Evolutionary conservation across 37 sponge, comb jelly and placozoan genomes (phyloP).

Genomic region (Haliclona indistincta): DNA sequence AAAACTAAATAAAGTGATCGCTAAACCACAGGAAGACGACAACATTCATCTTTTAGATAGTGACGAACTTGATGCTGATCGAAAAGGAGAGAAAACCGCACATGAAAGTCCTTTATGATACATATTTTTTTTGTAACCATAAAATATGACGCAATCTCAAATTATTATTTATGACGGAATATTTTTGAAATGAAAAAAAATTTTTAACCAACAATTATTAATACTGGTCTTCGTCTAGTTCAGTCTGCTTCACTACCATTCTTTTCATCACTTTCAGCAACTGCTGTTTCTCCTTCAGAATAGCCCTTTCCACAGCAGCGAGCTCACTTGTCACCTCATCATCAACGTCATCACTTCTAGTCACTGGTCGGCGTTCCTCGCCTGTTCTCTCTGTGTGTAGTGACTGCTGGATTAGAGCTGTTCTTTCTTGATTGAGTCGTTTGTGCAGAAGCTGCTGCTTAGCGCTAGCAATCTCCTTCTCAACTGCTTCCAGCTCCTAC

Average conservation of each 20-base stretch:
- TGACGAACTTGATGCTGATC: too few relatives aligned
- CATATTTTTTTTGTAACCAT: too few relatives aligned
- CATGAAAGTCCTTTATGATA: too few relatives aligned
- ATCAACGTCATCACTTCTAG: not conserved
- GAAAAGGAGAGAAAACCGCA: too few relatives aligned
- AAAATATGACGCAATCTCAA: too few relatives aligned
- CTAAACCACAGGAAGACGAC: too few relatives aligned
- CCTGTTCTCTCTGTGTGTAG: not conserved
- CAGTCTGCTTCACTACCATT: conserved; percentile 20
- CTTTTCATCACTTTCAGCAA: conserved; percentile 30
- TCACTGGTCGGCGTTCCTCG: not conserved
- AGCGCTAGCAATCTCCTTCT: not conserved
- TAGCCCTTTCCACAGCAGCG: conserved; percentile 4
- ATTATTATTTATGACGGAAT: too few relatives aligned
- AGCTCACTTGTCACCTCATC: conserved; percentile 5
- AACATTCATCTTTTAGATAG: too few relatives aligned
- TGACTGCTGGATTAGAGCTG: not conserved
- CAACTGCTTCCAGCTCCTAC: not conserved
- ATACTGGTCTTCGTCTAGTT: too few relatives aligned
- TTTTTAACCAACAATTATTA: too few relatives aligned
- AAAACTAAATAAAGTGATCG: too few relatives aligned
- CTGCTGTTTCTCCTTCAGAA: conserved; percentile 24
- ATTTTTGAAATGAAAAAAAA: too few relatives aligned
- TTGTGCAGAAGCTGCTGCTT: conserved; percentile 20
- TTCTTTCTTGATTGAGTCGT: conserved; percentile 14